Percentiles rank a stretch among this genome's conserved stretches.
phyloP scores from a whole-genome alignment of 2,888 invertebrate genomes.

The Tryphoninae sp. region DNA sequence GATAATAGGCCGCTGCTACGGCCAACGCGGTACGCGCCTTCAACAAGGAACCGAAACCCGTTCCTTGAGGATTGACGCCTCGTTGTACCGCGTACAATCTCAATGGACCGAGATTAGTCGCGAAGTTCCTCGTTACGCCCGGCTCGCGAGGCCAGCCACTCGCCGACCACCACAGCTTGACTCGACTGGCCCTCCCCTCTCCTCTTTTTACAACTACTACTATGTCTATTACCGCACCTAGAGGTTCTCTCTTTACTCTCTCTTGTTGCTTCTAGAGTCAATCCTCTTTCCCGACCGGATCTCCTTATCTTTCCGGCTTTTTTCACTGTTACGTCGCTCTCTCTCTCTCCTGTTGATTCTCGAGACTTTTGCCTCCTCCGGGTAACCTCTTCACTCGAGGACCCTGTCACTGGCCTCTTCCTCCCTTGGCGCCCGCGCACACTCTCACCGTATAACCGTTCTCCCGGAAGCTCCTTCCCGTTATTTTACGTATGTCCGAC shows the following conservation, averaged over 20 bases:
- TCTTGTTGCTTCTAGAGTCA: conserved; percentile 21
- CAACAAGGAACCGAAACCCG: conserved; percentile 48
- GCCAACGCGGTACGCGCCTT: conserved; percentile 59
- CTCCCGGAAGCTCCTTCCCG: conserved; percentile 45
- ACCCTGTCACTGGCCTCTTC: conserved; percentile 54
- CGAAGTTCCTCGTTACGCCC: conserved; percentile 57
- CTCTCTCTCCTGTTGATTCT: conserved; percentile 57
- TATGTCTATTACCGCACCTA: not conserved
- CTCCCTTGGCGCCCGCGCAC: conserved; percentile 21
- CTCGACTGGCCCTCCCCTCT: conserved; percentile 46
- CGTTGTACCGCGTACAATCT: conserved; percentile 51
- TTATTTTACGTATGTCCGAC: conserved; percentile 36
- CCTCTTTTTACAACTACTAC: conserved; percentile 11
- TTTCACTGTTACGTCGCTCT: conserved; percentile 39
- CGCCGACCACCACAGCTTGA: conserved; percentile 79
- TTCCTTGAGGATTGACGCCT: conserved; percentile 8
- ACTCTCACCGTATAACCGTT: conserved; percentile 27
- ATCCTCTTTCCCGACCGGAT: conserved; percentile 46
- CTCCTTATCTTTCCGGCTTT: conserved; percentile 54
- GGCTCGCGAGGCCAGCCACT: conserved; percentile 63
- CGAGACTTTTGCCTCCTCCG: conserved; percentile 52
- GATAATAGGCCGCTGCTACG: conserved; percentile 63
- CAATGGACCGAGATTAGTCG: conserved; percentile 48
- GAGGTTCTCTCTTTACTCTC: conserved; percentile 11
- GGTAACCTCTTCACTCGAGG: conserved; percentile 56